phyloP scores from a whole-genome alignment of 2,113 vertebrate species.

The Hippocampus barbouri region DNA sequence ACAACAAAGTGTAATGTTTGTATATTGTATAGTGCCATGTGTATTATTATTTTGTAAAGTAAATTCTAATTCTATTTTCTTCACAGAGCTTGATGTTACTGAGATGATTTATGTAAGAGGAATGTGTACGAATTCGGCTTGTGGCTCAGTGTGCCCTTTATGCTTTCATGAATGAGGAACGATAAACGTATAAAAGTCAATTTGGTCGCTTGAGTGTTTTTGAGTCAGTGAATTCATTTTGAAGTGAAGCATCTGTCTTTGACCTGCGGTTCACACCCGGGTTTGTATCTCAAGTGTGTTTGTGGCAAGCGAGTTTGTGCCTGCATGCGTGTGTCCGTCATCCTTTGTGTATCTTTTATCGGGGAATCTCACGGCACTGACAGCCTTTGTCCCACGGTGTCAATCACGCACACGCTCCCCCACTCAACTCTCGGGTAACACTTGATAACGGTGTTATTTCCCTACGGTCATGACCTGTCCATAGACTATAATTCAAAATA shows the following conservation, averaged over 20 bases:
- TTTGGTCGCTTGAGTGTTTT: not conserved
- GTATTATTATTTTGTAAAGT: constrained; percentile 58
- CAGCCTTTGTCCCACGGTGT: constrained; percentile 46
- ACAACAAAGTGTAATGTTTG: constrained; percentile 37
- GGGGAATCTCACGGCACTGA: constrained; percentile 36
- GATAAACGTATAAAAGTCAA: not conserved
- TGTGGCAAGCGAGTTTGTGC: not conserved
- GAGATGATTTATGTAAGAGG: constrained; percentile 19
- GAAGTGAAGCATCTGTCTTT: not conserved
- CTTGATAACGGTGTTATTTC: constrained; percentile 5
- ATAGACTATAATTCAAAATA: not conserved
- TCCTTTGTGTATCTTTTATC: constrained; percentile 33
- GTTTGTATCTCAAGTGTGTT: not conserved
- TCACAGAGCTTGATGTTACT: constrained; percentile 27
- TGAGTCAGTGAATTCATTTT: not conserved
- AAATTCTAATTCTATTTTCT: constrained; percentile 68
- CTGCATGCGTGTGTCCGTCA: constrained; percentile 8
- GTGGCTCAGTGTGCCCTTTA: constrained; percentile 11
- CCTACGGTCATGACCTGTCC: constrained; percentile 24
- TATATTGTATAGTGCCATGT: constrained; percentile 50
- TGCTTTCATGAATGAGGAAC: constrained; percentile 37
- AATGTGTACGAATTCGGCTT: not conserved
- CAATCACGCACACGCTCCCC: constrained; percentile 10
- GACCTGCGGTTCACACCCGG: not conserved
- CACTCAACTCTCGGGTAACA: constrained; percentile 43